Evolutionary conservation across 2,888 invertebrate genomes (phyloP), one percentile per base, ranked within the genome.

Genomic region (Dryocosmus kuriphilus): DNA sequence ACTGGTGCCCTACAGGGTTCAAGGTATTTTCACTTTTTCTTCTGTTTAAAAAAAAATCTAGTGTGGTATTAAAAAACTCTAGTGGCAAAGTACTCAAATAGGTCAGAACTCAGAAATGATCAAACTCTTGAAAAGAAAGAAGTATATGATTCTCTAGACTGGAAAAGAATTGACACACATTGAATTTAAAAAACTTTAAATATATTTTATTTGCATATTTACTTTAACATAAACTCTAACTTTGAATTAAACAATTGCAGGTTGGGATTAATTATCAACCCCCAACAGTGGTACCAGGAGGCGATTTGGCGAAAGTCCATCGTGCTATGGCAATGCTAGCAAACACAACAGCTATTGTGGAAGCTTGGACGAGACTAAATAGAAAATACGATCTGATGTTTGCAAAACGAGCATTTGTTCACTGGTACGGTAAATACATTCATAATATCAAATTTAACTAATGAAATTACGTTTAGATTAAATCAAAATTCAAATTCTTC

Each of bases 321-420:
- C 92, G 94, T 75, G 94, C 94, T 46, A 93, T 95, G 78, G 94
- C 94, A 88, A 89, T 90, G 90, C 83, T 90, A n/a, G 90, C 90
- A 9, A 90, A 90, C 73, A 89, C 90, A 1, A 89, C 94, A 92
- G 94, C 91, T 78, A 94, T 94, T 81, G 93, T 93, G 6, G 94
- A 94, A 86, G 94, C 94, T 32, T 94, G 94, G 94, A 93, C 93
- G 51, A 92, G 94, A 80, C 90, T 95, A 41, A 94, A 94, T 88
- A 93, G 93, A 86, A 95, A 94, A 88, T 94, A 94, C 86, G 94
- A 95, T 86, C 90, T 94, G 73, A 94, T 94, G 93, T 94, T 93
- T 86, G 92, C 93, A 82, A 94, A 94, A 88, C 90, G 94, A 67
- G 94, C 94, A 55, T 95, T 95, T 85, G 94, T 95, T 80, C 94